These are phyloP conservation scores for Cephus cinctus DNA, from an alignment of 1,140 invertebrate genomes.

Conservation along the genomic window DNA sequence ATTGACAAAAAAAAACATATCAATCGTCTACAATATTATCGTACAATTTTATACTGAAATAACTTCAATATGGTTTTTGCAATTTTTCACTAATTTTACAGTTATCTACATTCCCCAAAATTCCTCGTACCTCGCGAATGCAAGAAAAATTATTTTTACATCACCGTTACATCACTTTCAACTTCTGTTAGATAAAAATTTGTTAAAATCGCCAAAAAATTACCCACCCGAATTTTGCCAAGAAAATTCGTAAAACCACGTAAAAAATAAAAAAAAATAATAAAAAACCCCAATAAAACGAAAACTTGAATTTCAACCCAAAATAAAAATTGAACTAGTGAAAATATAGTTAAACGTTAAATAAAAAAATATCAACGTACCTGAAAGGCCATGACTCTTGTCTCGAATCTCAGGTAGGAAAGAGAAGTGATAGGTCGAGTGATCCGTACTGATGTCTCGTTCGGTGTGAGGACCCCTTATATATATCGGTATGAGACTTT, in stretches of 20 bases:
- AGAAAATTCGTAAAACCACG: too few relatives aligned
- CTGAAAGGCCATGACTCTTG: background rate
- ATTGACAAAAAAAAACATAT: background rate
- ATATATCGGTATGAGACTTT: background rate
- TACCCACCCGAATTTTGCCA: too few relatives aligned
- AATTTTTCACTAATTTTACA: too few relatives aligned
- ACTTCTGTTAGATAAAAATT: too few relatives aligned
- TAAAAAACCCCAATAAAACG: too few relatives aligned
- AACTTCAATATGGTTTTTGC: background rate
- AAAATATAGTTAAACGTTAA: background rate
- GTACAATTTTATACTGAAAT: background rate
- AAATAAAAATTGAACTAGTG: background rate
- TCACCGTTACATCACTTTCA: too few relatives aligned
- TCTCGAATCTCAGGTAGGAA: background rate
- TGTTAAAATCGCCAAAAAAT: too few relatives aligned
- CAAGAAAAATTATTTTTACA: too few relatives aligned
- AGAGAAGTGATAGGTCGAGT: background rate
- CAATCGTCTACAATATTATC: background rate
- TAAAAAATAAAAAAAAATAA: too few relatives aligned
- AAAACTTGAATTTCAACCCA: background rate
- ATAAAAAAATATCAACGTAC: background rate
- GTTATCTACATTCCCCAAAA: too few relatives aligned
- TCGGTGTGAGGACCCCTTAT: background rate
- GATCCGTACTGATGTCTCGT: background rate
- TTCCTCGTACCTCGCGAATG: too few relatives aligned